These are phyloP conservation scores for Lypha dubia DNA, from an alignment of 2,888 invertebrate species.

Conservation along the genomic window DNA sequence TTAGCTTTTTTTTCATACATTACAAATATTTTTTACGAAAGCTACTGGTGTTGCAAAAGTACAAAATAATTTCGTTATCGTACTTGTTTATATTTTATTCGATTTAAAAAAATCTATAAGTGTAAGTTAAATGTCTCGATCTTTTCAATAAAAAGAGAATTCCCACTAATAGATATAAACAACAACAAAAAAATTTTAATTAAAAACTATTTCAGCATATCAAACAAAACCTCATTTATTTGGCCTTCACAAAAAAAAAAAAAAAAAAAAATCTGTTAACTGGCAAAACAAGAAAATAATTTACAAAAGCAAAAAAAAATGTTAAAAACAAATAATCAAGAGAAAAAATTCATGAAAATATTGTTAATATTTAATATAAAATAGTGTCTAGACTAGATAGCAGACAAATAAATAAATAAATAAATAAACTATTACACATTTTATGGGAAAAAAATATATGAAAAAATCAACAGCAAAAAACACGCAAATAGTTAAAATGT, in stretches of 20 bases:
- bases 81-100: no score
- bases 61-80: no score
- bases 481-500: constrained; percentile 18
- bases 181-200: neutral
- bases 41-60: no score
- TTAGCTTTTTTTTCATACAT: no score
- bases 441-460: constrained; percentile 19
- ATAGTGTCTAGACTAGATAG: constrained; percentile 80
- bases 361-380: constrained; percentile 39
- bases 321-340: neutral
- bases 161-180: neutral
- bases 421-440: constrained; percentile 42
- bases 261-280: constrained; percentile 5
- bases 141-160: neutral
- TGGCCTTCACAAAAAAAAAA: neutral
- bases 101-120: neutral
- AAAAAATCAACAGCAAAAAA: constrained; percentile 14
- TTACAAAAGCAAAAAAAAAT: neutral
- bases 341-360: constrained; percentile 43
- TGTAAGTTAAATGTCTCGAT: neutral
- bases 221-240: neutral
- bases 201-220: neutral
- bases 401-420: constrained; percentile 76
- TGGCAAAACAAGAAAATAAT: constrained; percentile 2
- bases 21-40: no score